These are phyloP conservation scores for Ardeotis arabs DNA, from an alignment of 2,113 vertebrate species.

Conservation along the genomic window DNA sequence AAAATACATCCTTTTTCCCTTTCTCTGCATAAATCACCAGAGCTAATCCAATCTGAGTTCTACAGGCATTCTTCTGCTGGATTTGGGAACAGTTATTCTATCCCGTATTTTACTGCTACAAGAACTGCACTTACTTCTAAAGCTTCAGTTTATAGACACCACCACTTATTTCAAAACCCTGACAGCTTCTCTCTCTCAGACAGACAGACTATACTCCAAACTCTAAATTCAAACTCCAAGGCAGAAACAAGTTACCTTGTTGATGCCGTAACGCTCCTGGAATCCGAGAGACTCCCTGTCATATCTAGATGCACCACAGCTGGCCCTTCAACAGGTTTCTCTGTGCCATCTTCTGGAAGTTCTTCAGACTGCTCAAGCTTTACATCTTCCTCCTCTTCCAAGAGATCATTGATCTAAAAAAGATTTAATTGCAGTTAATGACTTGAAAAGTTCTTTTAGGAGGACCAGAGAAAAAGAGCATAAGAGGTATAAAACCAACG, in stretches of 20 bases:
- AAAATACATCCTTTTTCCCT: no score
- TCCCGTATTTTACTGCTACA: no score
- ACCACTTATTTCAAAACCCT: no score
- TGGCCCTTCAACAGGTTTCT: conserved; percentile 77
- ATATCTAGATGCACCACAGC: conserved; percentile 76
- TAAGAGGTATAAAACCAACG: neutral
- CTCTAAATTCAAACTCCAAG: neutral
- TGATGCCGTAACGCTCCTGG: conserved; percentile 74
- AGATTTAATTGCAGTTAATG: neutral
- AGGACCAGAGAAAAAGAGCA: neutral
- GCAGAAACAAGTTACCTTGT: conserved; percentile 71
- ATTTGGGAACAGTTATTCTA: no score
- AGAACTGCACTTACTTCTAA: no score
- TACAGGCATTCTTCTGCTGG: no score
- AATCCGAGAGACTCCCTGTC: conserved; percentile 74
- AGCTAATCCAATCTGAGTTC: no score
- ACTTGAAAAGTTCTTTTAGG: neutral
- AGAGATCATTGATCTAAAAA: conserved; percentile 90
- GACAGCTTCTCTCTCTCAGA: no score
- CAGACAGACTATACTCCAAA: neutral
- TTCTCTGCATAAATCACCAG: no score
- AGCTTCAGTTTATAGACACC: no score
- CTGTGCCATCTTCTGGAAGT: conserved; percentile 87
- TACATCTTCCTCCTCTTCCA: conserved; percentile 90
- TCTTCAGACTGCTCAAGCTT: conserved; percentile 93